These are phyloP conservation scores for Hetaerina americana DNA, from an alignment of 1,140 invertebrate species.

Conservation along the genomic window DNA sequence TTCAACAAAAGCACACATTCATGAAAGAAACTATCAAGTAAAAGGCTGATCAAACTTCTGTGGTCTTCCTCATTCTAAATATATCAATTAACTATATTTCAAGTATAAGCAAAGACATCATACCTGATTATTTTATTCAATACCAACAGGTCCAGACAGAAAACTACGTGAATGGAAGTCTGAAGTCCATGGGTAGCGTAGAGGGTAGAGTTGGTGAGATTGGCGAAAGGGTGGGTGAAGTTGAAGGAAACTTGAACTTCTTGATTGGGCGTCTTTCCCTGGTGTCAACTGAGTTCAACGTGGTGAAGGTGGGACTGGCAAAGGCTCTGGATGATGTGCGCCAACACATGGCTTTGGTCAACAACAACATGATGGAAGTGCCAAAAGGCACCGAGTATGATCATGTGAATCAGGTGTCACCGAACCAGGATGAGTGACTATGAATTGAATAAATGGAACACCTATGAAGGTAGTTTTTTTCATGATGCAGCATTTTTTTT, in stretches of 20 bases:
- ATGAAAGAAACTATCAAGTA: too few relatives aligned
- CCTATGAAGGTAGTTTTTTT: too few relatives aligned
- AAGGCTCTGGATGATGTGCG: neutral
- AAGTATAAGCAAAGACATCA: too few relatives aligned
- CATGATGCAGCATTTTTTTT: too few relatives aligned
- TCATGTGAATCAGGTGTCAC: neutral
- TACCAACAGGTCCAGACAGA: constrained; percentile 56
- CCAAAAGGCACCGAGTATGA: neutral
- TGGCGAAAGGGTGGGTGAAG: constrained; percentile 62
- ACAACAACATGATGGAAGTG: neutral
- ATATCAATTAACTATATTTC: too few relatives aligned
- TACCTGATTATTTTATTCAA: too few relatives aligned
- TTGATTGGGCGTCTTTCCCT: constrained; percentile 63
- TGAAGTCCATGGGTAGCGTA: constrained; percentile 65
- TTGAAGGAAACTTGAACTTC: constrained; percentile 75
- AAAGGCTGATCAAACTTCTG: too few relatives aligned
- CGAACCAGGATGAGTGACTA: too few relatives aligned
- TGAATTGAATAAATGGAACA: too few relatives aligned
- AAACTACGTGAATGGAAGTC: constrained; percentile 67
- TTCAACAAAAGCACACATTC: too few relatives aligned
- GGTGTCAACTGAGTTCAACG: constrained; percentile 74
- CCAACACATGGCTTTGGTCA: neutral
- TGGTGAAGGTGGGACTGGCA: constrained; percentile 51
- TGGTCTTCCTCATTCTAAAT: too few relatives aligned
- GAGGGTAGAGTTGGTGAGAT: constrained; percentile 64